Base-by-base conservation (phyloP, 2,113 vertebrate species). In the Xiphophorus couchianus region DNA sequence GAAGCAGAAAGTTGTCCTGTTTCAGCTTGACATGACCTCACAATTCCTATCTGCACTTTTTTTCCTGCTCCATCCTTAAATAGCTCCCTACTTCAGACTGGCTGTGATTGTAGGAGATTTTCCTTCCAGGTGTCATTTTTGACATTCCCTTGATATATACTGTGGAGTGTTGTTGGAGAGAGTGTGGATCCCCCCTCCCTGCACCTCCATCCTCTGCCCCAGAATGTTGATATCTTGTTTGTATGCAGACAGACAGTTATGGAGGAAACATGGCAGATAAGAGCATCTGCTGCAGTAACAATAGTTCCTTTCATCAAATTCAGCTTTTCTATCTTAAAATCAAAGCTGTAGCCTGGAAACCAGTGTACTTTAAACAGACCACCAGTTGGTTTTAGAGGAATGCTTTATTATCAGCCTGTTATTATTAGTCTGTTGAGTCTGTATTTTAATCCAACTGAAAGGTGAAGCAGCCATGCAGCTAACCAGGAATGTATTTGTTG, bases 221-320 rank as follows among this genome's bases (percentile, higher is more conserved):
- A 75, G 91, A 91, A 91, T 91, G 71, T 86, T 86, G 86, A 91
- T 86, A 83, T 82, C 77, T 78, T 90, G 84, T 89, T 92, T 87
- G 68, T 73, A 82, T 76, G 78, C 87, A 73, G 85, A 3, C 64
- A 25, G 83, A 71, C 64, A 17, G 71, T 0, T 64, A 61, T 61
- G 17, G 83, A 82, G 78, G 51, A 31, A 84, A 74, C 84, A 74
- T 85, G 89, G 79, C 87, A 82, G 80, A 87, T 68, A 62, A 78
- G 71, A 87, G 65, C 78, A 58, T 62, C 78, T 51, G 69, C 86
- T 86, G 86, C 82, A 86, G 90, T 76, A 73, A 76, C 88, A 84
- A 77, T 71, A 85, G 80, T 5, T 14, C 35, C 9, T 69, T 82
- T 81, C 67, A 77, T 78, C 62, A 73, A 69, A 54, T 58, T 65